phyloP scores from a whole-genome alignment of 2,888 invertebrate genomes.

The Lithophane leautieri region DNA sequence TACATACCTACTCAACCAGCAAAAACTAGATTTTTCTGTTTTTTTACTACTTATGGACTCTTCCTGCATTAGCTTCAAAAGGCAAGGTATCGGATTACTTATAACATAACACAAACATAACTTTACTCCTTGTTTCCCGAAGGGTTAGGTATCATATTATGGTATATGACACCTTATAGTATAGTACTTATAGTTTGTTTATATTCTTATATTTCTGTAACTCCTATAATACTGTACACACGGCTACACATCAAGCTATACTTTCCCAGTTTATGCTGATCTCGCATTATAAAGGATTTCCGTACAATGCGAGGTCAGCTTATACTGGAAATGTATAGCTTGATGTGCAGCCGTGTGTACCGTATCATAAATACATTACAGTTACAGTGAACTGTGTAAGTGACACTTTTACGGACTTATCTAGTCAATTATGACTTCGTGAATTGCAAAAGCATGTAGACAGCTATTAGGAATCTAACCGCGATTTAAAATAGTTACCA shows the following conservation, averaged over 20 bases:
- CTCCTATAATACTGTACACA: no score
- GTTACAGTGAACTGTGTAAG: not conserved
- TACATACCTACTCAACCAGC: not conserved
- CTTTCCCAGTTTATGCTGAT: no score
- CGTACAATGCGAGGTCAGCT: no score
- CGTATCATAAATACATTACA: constrained; percentile 1
- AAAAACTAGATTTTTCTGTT: not conserved
- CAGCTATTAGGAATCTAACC: constrained; percentile 1
- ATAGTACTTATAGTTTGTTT: not conserved
- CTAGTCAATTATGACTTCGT: not conserved
- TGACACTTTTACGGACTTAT: not conserved
- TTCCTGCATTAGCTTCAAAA: not conserved
- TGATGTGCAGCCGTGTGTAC: no score
- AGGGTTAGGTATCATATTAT: no score
- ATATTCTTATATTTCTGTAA: not conserved
- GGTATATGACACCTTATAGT: no score
- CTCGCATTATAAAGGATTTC: no score
- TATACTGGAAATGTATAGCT: no score
- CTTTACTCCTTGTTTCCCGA: no score
- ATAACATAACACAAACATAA: no score
- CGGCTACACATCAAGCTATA: no score
- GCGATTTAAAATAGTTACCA: constrained; percentile 20
- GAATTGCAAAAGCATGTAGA: constrained; percentile 18
- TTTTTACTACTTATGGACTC: not conserved
- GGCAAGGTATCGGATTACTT: not conserved